Evolutionary conservation across 1,140 invertebrate species (phyloP), one percentile per base, ranked within the genome.

Genomic region (Galleria mellonella): DNA sequence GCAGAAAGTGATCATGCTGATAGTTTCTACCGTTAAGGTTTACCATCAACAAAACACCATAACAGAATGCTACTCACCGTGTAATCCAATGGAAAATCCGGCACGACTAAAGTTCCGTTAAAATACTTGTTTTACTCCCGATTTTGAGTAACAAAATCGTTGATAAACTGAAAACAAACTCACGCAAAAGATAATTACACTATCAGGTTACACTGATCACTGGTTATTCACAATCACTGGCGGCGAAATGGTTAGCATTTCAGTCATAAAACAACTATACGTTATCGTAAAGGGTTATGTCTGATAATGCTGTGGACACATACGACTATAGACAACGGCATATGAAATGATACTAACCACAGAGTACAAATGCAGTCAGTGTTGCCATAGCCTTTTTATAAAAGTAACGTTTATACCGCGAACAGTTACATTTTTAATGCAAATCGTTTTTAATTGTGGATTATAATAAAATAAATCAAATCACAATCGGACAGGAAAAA

Each of bases 11-110:
- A 3, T 23, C 17, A 23, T 23, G 17, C 17, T 23, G 6, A 6
- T 6, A 23, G 2, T 6, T 23, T 23, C 17, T n/a, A 30, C 38
- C 38, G 38, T 40, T 40, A 30, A 40, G 6, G 27, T 29, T 40
- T 6, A 40, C 38, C 27, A 29, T n/a, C n/a, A 57, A 53, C 43
- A 55, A 52, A 64, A 64, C 54, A 64, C 67, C 64, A 65, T 66
- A 67, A 55, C 65, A 64, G 72, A 70, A 56, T 38, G 43, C 50
- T 43, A 72, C 72, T 72, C 58, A 74, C 73, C 65, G 53, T 67
- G 49, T 33, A 62, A 52, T 30, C 55, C 47, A 60, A 68, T 64
- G 56, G 49, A 65, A 55, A 66, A 68, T 68, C 63, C 59, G 62
- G 54, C 55, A 45, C 57, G 50, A 51, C 28, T n/a, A 30, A 40